phyloP scores from a whole-genome alignment of 1,140 invertebrate genomes.

The Diorhabda carinulata region DNA sequence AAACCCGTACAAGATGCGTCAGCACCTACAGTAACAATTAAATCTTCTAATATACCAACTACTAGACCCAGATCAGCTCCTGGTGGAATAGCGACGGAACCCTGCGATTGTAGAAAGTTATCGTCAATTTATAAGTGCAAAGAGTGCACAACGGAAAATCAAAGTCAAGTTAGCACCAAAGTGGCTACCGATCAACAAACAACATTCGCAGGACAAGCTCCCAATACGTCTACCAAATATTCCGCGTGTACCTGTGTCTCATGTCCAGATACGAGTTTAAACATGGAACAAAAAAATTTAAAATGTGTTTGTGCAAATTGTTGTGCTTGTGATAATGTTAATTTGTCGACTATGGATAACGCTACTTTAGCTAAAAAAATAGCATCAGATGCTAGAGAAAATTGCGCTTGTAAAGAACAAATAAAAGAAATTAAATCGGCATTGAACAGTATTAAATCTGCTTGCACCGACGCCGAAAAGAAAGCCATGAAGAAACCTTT shows the following conservation, averaged over 20 bases:
- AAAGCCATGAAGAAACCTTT: constrained; percentile 25
- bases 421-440: constrained; percentile 30
- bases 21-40: neutral
- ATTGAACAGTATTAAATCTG: constrained; percentile 32
- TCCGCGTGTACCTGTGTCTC: neutral
- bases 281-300: neutral
- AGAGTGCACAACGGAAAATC: neutral
- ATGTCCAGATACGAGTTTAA: constrained; percentile 8
- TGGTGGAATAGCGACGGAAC: neutral
- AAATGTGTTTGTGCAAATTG: constrained; percentile 17
- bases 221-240: neutral
- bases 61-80: neutral
- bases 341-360: constrained; percentile 24
- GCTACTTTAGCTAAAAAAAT: constrained; percentile 24
- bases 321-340: constrained; percentile 2
- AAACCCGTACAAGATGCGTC: neutral
- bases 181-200: neutral
- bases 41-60: constrained; percentile 7
- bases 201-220: neutral
- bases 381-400: constrained; percentile 26
- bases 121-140: neutral
- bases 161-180: neutral
- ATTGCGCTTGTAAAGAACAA: constrained; percentile 26
- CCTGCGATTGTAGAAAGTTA: neutral
- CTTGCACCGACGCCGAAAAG: constrained; percentile 31